Evolutionary conservation across 2,888 invertebrate genomes (phyloP).

Genomic region (Bembecia ichneumoniformis): DNA sequence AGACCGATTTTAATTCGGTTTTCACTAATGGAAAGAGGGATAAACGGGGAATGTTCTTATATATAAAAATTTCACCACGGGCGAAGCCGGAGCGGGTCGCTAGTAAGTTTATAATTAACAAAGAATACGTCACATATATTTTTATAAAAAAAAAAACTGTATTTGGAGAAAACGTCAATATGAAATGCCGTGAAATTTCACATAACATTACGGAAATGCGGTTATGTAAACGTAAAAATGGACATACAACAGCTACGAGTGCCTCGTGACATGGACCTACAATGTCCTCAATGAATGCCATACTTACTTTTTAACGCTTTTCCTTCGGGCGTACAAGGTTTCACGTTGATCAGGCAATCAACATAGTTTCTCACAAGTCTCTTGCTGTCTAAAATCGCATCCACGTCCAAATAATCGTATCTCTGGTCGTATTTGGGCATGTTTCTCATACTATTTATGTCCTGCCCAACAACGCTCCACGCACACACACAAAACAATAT

Average conservation of each 20-base stretch:
- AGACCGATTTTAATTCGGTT: too few relatives aligned
- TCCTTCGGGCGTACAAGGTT: conserved; percentile 81
- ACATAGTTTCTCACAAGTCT: conserved; percentile 80
- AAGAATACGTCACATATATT: too few relatives aligned
- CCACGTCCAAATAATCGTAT: conserved; percentile 80
- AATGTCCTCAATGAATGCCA: too few relatives aligned
- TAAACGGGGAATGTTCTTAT: neutral
- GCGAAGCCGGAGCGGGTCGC: neutral
- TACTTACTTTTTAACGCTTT: conserved; percentile 80
- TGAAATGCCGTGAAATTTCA: too few relatives aligned
- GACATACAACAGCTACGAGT: too few relatives aligned
- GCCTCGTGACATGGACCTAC: too few relatives aligned
- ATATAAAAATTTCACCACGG: neutral
- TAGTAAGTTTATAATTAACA: too few relatives aligned
- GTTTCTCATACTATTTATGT: conserved; percentile 35
- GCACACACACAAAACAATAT: conserved; percentile 36
- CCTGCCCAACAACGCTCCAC: conserved; percentile 37
- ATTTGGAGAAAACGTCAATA: too few relatives aligned
- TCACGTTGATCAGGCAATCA: conserved; percentile 76
- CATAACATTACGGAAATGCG: too few relatives aligned
- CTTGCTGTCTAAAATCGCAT: conserved; percentile 77
- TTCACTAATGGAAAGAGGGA: too few relatives aligned
- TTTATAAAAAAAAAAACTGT: too few relatives aligned
- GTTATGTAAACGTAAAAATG: too few relatives aligned
- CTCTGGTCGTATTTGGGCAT: conserved; percentile 66